A percentile compares a stretch with the other conserved stretches of the same genome.
Evolutionary conservation across 2,113 vertebrate species (phyloP).

Genomic region (Tautogolabrus adspersus): DNA sequence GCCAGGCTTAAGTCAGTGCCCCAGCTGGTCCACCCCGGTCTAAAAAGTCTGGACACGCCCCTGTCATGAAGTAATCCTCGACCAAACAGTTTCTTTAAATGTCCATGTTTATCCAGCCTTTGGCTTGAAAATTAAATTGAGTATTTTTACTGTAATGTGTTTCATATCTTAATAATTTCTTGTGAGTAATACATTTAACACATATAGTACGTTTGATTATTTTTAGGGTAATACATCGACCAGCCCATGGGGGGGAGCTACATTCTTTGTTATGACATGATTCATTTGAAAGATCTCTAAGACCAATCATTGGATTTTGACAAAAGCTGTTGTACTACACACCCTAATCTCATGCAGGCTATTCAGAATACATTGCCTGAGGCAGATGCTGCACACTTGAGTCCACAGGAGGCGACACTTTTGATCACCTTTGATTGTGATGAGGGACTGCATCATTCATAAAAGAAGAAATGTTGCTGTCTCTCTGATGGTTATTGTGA

Average conservation of each 20-base stretch:
- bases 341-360: background rate
- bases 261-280: conserved; percentile 15
- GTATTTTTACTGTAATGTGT: no score
- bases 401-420: background rate
- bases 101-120: no score
- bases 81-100: no score
- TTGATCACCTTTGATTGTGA: background rate
- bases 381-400: background rate
- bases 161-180: background rate
- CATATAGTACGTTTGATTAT: conserved; percentile 5
- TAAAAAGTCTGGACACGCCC: no score
- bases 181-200: background rate
- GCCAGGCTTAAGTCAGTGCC: no score
- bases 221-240: background rate
- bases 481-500: background rate
- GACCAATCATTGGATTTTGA: conserved; percentile 30
- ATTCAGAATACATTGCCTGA: background rate
- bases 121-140: no score
- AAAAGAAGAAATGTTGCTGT: background rate
- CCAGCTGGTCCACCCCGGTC: no score
- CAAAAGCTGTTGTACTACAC: background rate
- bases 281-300: conserved; percentile 7
- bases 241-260: conserved; percentile 1
- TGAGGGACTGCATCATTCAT: background rate
- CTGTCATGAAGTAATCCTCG: no score